These are phyloP conservation scores for Tenodera sinensis DNA, from an alignment of 2,888 invertebrate genomes.

Conservation along the genomic window DNA sequence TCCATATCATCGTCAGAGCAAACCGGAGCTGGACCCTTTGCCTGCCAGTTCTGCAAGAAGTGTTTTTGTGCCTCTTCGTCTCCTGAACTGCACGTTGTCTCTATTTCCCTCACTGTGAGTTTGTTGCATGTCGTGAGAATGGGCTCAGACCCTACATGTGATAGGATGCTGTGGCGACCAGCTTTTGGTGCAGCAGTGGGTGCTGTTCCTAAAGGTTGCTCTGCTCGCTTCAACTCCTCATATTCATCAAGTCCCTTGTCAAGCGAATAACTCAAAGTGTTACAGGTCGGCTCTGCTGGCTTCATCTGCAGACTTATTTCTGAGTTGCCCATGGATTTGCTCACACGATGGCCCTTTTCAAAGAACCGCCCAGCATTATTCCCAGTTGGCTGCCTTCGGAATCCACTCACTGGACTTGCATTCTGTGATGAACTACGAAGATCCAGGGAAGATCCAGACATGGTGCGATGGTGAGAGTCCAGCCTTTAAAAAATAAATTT, in stretches of 20 bases:
- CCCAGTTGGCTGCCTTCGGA: background rate
- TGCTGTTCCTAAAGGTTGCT: background rate
- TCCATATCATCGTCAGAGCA: constrained; percentile 31
- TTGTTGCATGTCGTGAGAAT: constrained; percentile 20
- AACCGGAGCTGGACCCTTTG: constrained; percentile 24
- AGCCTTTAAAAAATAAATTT: constrained; percentile 4
- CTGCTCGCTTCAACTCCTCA: constrained; percentile 29
- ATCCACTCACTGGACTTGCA: constrained; percentile 25
- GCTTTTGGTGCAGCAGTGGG: background rate
- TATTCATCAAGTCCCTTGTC: constrained; percentile 34
- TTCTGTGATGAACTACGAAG: constrained; percentile 26
- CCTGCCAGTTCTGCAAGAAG: constrained; percentile 30
- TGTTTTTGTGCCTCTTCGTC: constrained; percentile 28
- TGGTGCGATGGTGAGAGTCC: constrained; percentile 26
- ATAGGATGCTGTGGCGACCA: background rate
- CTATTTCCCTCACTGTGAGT: background rate
- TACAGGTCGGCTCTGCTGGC: background rate
- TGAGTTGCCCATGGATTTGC: constrained; percentile 31
- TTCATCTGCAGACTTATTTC: constrained; percentile 26
- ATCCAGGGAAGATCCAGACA: constrained; percentile 32
- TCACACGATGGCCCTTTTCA: constrained; percentile 30
- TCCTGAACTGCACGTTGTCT: background rate
- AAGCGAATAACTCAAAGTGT: constrained; percentile 29
- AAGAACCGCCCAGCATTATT: constrained; percentile 18
- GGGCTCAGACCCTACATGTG: constrained; percentile 29